phyloP scores from a whole-genome alignment of 2,797 vertebrate species.

The Hapalemur alaotrensis region DNA sequence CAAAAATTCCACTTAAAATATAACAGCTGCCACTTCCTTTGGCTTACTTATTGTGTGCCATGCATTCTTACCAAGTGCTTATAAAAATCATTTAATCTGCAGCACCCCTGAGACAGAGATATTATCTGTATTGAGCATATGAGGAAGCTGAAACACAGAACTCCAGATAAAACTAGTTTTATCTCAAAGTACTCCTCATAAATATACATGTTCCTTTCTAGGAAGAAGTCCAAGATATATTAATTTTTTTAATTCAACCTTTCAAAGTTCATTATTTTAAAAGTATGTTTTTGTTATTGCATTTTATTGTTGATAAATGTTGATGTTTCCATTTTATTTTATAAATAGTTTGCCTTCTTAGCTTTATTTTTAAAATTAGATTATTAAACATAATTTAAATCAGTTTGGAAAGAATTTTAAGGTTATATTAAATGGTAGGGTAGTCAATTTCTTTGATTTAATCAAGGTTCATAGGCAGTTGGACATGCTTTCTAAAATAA shows the following conservation, averaged over 20 bases:
- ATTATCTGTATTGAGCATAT: background rate
- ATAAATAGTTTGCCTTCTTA: background rate
- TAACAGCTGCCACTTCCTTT: background rate
- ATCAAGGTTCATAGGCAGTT: background rate
- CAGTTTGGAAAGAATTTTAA: background rate
- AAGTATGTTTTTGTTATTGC: background rate
- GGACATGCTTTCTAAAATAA: background rate
- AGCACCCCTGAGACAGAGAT: background rate
- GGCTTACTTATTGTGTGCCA: background rate
- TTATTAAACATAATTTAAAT: slow-evolving; percentile 14
- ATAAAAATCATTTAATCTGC: background rate
- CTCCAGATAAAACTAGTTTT: background rate
- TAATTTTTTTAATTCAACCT: background rate
- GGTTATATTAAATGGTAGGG: background rate
- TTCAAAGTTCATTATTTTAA: background rate
- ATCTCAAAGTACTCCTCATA: background rate
- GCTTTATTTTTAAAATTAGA: background rate
- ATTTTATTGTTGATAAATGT: background rate
- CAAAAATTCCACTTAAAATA: background rate
- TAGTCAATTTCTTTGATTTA: background rate
- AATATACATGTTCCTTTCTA: background rate
- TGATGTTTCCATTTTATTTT: background rate
- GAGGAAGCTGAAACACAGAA: background rate
- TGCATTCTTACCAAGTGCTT: background rate
- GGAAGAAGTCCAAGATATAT: background rate